Conservation (phyloP, 2,888 invertebrate genomes). For the Parnassius orleans region DNA sequence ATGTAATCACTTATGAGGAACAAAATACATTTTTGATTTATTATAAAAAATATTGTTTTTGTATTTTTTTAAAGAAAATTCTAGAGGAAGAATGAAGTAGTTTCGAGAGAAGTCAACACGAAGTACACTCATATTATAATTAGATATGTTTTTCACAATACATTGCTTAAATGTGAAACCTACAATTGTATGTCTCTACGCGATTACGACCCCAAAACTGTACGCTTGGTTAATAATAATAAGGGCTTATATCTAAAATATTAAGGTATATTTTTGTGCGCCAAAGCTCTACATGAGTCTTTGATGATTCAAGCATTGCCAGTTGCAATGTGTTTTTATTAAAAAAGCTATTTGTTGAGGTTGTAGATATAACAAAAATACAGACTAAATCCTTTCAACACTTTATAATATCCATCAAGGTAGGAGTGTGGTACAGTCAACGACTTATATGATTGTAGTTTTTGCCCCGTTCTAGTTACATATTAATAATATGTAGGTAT, state of each 20-base stretch:
- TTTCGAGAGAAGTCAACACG: constrained; percentile 47
- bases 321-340: constrained; percentile 37
- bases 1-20: constrained; percentile 25
- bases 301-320: constrained; percentile 61
- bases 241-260: constrained; percentile 64
- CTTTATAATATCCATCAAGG: background rate
- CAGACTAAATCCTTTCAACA: background rate
- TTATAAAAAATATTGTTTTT: constrained; percentile 4
- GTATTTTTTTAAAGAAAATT: no score
- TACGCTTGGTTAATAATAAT: constrained; percentile 68
- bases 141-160: constrained; percentile 69
- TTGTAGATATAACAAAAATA: constrained; percentile 14
- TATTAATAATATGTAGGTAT: no score
- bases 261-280: constrained; percentile 62
- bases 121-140: constrained; percentile 72
- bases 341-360: constrained; percentile 14
- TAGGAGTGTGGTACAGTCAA: no score
- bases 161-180: constrained; percentile 77
- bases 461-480: no score
- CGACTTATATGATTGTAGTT: no score
- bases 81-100: constrained; percentile 35
- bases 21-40: constrained; percentile 15
- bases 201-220: constrained; percentile 72
- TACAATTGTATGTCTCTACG: constrained; percentile 69
- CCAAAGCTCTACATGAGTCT: constrained; percentile 67